Percentiles rank a stretch among this genome's conserved stretches.
These are phyloP conservation scores for Drosophila nasuta DNA, from an alignment of 1,140 invertebrate species.

Conservation along the genomic window DNA sequence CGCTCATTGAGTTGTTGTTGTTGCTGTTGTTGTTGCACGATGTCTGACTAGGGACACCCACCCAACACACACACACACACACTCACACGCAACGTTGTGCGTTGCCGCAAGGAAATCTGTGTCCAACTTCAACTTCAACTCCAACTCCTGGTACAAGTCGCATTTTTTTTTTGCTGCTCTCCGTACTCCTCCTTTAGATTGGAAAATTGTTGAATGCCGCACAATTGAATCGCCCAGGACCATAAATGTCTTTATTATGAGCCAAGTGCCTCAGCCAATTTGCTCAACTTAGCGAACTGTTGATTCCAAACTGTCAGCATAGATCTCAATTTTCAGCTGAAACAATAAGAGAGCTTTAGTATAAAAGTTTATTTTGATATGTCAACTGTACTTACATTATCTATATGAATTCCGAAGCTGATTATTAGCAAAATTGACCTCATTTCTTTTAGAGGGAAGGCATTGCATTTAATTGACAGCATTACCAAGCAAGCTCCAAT, in stretches of 20 bases:
- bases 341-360: neutral
- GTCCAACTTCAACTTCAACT: conserved; percentile 9
- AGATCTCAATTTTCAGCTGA: conserved; percentile 16
- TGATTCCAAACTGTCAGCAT: conserved; percentile 1
- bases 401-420: neutral
- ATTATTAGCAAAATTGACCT: neutral
- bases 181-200: conserved; percentile 28
- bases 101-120: conserved; percentile 35
- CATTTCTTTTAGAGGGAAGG: neutral
- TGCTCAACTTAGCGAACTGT: conserved; percentile 26
- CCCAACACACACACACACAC: conserved; percentile 47
- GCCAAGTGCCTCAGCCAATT: conserved; percentile 66
- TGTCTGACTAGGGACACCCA: conserved; percentile 63
- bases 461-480: conserved; percentile 13
- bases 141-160: conserved; percentile 16
- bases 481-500: conserved; percentile 23
- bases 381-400: neutral
- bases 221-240: conserved; percentile 65
- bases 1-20: conserved; percentile 53
- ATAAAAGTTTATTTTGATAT: too few relatives aligned
- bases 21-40: conserved; percentile 43
- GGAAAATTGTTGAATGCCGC: conserved; percentile 65
- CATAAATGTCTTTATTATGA: conserved; percentile 80
- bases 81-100: conserved; percentile 45
- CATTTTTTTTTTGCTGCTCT: conserved; percentile 48